A percentile compares a stretch with the other conserved stretches of the same genome.
Conservation (phyloP, 37 sponge, comb jelly and placozoan genomes). For the Halichondria panicea region DNA sequence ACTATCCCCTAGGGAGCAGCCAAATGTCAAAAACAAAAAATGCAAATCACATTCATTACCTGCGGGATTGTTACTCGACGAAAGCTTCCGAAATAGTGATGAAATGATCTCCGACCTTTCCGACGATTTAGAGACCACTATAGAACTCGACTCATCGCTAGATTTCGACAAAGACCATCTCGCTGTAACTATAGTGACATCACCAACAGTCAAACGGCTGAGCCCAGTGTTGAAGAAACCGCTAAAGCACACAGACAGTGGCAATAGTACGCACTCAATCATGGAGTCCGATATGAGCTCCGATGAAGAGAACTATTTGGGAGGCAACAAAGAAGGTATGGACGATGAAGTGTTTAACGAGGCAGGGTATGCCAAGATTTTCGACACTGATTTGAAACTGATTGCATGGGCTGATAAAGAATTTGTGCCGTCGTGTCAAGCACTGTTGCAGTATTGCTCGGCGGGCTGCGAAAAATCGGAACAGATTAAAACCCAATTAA, state of each 20-base stretch:
- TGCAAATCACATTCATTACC: no score
- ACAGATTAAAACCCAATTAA: constrained; percentile 29
- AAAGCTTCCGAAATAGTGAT: no score
- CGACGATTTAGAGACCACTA: no score
- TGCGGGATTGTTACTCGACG: no score
- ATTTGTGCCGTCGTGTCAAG: constrained; percentile 48
- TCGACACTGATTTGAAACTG: constrained; percentile 29
- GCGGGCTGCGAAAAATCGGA: background rate
- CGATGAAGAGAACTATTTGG: background rate
- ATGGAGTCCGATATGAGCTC: no score
- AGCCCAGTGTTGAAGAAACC: background rate
- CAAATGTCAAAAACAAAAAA: no score
- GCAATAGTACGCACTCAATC: background rate
- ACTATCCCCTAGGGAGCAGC: no score
- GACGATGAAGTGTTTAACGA: constrained; percentile 32
- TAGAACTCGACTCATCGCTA: no score
- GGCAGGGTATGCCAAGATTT: background rate
- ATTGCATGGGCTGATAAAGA: constrained; percentile 41
- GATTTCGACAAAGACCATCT: no score
- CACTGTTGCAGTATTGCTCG: constrained; percentile 38
- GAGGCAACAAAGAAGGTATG: background rate
- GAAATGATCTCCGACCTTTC: no score
- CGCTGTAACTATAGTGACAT: no score
- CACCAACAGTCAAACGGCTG: background rate
- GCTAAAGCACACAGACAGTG: background rate